phyloP scores from a whole-genome alignment of 2,113 vertebrate genomes.

The Pachyramphus minor region DNA sequence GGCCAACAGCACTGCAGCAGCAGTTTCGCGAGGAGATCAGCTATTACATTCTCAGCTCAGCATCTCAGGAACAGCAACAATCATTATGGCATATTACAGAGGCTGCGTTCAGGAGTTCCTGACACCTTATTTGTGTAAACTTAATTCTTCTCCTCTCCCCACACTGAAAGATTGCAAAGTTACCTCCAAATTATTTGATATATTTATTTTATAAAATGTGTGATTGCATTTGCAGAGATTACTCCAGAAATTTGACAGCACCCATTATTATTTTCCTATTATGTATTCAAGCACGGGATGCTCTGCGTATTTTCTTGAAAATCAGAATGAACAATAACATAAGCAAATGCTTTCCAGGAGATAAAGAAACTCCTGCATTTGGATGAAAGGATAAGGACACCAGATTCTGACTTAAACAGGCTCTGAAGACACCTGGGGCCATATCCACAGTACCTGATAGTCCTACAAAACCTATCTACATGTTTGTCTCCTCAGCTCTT shows the following conservation, averaged over 20 bases:
- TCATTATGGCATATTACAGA: not conserved
- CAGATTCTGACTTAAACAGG: not conserved
- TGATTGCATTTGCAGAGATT: not conserved
- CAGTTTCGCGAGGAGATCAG: not conserved
- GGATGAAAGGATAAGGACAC: not conserved
- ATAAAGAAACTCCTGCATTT: not conserved
- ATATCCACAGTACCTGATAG: not conserved
- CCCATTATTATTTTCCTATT: constrained; percentile 7
- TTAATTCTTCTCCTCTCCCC: not conserved
- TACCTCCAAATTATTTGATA: constrained; percentile 13
- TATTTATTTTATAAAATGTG: not conserved
- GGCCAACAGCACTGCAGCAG: not conserved
- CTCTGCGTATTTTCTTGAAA: not conserved
- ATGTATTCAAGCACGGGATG: not conserved
- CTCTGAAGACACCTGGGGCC: not conserved
- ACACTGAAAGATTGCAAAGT: not conserved
- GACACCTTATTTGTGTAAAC: not conserved
- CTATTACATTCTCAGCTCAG: not conserved
- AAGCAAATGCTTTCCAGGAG: not conserved
- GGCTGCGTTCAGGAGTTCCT: not conserved
- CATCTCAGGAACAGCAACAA: not conserved
- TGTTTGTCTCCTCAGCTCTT: not conserved
- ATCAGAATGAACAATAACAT: not conserved
- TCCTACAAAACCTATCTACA: not conserved
- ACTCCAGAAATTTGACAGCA: constrained; percentile 6